Percentiles rank a stretch among this genome's conserved stretches.
Evolutionary conservation across 2,113 vertebrate species (phyloP).

Genomic region (Aythya baeri): DNA sequence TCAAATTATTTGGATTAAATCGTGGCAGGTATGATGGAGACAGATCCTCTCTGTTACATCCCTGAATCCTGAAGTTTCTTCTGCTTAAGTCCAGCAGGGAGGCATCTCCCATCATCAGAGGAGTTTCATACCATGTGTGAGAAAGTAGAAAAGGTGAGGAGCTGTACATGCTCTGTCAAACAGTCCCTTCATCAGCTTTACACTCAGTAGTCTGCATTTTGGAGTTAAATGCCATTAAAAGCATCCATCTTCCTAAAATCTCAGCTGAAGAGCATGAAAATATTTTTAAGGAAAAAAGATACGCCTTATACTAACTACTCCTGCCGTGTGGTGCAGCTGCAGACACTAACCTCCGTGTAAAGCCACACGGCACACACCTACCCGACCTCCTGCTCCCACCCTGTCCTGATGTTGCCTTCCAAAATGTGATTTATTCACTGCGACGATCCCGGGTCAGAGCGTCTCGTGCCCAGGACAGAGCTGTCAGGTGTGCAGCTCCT

Average conservation of each 20-base stretch:
- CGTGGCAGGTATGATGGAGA: neutral
- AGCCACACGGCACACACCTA: neutral
- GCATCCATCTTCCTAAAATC: neutral
- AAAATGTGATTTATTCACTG: neutral
- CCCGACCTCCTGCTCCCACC: neutral
- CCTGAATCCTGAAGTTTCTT: neutral
- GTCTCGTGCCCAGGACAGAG: neutral
- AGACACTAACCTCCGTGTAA: neutral
- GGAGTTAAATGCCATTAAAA: neutral
- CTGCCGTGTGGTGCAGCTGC: neutral
- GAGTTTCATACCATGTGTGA: neutral
- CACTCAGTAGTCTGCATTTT: neutral
- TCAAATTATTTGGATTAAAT: neutral
- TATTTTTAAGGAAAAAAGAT: neutral
- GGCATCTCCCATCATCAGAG: neutral
- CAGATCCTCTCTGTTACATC: neutral
- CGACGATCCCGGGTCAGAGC: accelerated
- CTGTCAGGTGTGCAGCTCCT: neutral
- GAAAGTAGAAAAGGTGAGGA: neutral
- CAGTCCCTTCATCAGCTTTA: neutral
- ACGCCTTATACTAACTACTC: neutral
- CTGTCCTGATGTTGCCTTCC: neutral
- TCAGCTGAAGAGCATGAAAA: neutral
- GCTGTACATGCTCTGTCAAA: neutral
- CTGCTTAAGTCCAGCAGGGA: neutral